A percentile compares a stretch with the other conserved stretches of the same genome.
Conservation (phyloP, 2,888 invertebrate species). For the Pemphredon lugubris region DNA sequence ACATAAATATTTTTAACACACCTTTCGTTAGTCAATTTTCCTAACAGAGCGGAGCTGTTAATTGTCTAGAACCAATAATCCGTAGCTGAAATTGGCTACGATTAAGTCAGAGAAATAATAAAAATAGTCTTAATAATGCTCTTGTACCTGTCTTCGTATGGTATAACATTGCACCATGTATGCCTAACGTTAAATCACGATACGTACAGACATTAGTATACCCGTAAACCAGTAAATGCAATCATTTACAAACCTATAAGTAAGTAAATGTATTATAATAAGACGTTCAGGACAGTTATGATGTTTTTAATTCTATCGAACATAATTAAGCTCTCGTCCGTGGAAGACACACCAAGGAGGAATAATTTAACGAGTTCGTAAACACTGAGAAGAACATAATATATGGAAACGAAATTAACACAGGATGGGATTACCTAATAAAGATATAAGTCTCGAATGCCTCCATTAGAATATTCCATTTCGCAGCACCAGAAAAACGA, state of each 20-base stretch:
- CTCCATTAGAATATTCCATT: too few species aligned
- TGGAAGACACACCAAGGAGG: not conserved
- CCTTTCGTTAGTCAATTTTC: too few species aligned
- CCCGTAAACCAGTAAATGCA: not conserved
- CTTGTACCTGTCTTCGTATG: not conserved
- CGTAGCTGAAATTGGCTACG: too few species aligned
- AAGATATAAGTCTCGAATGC: not conserved
- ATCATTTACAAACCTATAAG: not conserved
- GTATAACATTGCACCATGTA: not conserved
- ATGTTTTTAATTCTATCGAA: not conserved
- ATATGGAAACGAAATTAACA: not conserved
- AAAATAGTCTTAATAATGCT: not conserved
- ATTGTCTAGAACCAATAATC: too few species aligned
- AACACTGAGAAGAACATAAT: not conserved
- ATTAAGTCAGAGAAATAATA: not conserved
- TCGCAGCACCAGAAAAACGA: too few species aligned
- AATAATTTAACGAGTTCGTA: not conserved
- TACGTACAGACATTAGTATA: not conserved
- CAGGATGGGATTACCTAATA: not conserved
- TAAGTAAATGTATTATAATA: slow-evolving; percentile 6
- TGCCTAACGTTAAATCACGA: not conserved
- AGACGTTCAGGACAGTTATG: slow-evolving; percentile 18
- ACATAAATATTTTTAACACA: too few species aligned
- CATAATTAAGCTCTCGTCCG: not conserved
- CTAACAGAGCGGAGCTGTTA: too few species aligned